Percentiles rank a stretch among this genome's conserved stretches.
Conservation (phyloP, 2,113 vertebrate species). For the Xiphophorus hellerii region DNA sequence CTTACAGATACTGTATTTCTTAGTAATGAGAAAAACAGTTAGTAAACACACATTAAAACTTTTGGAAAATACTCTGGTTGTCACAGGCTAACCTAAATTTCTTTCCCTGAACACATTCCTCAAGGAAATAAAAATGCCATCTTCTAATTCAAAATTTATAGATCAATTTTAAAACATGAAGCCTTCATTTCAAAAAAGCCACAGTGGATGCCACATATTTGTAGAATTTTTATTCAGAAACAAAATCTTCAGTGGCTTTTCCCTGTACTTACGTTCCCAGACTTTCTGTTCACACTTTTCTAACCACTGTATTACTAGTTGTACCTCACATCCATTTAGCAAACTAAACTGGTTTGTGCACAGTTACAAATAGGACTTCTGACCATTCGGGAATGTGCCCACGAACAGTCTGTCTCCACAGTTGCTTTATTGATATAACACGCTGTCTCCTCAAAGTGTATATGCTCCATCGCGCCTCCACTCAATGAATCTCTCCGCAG, state of each 20-base stretch:
- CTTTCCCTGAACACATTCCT: not conserved
- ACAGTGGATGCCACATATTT: not conserved
- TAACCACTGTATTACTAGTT: not conserved
- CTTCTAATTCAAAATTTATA: not conserved
- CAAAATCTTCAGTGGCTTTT: not conserved
- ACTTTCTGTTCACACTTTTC: not conserved
- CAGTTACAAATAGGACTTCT: not conserved
- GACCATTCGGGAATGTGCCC: conserved; percentile 1
- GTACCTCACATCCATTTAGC: not conserved
- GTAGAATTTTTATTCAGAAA: not conserved
- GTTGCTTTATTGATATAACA: conserved; percentile 30
- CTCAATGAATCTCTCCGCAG: conserved; percentile 64
- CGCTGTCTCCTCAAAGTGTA: conserved; percentile 25
- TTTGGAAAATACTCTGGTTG: not conserved
- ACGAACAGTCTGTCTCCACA: conserved; percentile 17
- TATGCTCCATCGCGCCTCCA: conserved; percentile 36
- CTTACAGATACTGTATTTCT: too few species aligned
- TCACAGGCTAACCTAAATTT: not conserved
- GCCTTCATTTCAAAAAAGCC: not conserved
- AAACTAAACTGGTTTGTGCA: not conserved
- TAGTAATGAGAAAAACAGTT: too few species aligned
- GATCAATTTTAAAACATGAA: not conserved
- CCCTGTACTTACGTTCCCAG: not conserved
- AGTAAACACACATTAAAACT: not conserved
- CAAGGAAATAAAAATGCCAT: too few species aligned